Evolutionary conservation across 1,140 invertebrate genomes (phyloP), one percentile per base, ranked within the genome.

Genomic region (Papilio aristodemus): DNA sequence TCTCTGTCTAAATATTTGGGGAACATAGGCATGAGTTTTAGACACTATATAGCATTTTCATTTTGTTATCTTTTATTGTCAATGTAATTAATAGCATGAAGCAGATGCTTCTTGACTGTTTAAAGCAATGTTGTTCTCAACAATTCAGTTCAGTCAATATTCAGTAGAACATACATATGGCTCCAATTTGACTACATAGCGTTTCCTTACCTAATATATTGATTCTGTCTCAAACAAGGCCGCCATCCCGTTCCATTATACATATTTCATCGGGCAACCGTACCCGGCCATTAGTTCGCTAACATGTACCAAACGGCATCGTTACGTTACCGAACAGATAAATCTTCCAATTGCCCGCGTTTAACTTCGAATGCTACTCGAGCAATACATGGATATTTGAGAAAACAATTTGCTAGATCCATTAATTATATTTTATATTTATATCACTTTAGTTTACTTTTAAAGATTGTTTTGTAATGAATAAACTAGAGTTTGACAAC

Each of bases 311-410:
- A 8, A 25, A n/a, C n/a, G 54, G 63, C 63, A 32, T 43, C 43
- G 41, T 66, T 46, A 36, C 43, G 39, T 50, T 66, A 66, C 41
- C 43, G 25, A 50, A 6, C 25, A 11, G 25, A 66, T 66, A 50
- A 37, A 66, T 66, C 39, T 66, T 36, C 3, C 63, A 54, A 50
- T 39, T 71, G 32, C 38, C 19, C 60, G 59, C 64, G 58, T 71
- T 60, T 39, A 67, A 54, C 46, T 54, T 54, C 10, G 2, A 54
- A 0, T 54, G 19, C 10, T 54, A 54, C 19, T 5, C 8, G 11
- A 46, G 43, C 14, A 46, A 54, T 50, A 54, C 19, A 25, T 22
- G 19, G 46, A 54, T 54, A 13, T 54, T 2, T 50, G 17, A 1
- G 27, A 17, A 46, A 50, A 50, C 17, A 22, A 50, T 50, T 25